phyloP scores from a whole-genome alignment of 2,888 invertebrate species.

The Balanococcus diminutus region DNA sequence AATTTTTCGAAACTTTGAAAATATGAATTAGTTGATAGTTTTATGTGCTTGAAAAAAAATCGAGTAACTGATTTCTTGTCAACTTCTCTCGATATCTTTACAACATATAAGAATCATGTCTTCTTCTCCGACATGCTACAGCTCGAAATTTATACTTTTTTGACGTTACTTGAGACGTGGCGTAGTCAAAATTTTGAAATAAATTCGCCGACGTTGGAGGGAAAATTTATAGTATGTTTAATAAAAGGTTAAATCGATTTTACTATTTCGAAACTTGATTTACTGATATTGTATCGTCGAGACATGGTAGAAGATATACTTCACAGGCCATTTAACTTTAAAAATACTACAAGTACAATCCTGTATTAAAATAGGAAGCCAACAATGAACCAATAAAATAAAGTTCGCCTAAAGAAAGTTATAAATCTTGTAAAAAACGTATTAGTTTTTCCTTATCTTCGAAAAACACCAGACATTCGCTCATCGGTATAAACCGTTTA shows the following conservation, averaged over 20 bases:
- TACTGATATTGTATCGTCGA: conserved; percentile 40
- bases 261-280: conserved; percentile 32
- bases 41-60: neutral
- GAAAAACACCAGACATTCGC: conserved; percentile 7
- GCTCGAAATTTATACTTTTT: neutral
- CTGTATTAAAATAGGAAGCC: conserved; percentile 38
- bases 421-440: conserved; percentile 33
- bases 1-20: neutral
- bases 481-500: conserved; percentile 29
- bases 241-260: conserved; percentile 32
- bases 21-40: neutral
- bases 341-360: conserved; percentile 33
- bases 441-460: conserved; percentile 40
- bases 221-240: neutral
- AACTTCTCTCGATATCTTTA: neutral
- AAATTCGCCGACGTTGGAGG: neutral
- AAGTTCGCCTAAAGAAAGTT: conserved; percentile 35
- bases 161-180: neutral
- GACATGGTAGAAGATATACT: conserved; percentile 33
- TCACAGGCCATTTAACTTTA: conserved; percentile 42
- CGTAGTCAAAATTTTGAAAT: conserved; percentile 7
- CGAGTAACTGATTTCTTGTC: neutral
- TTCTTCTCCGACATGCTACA: neutral
- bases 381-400: conserved; percentile 42
- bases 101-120: neutral